Base-by-base conservation (phyloP, 1,140 invertebrate genomes). In the Nymphalis io region DNA sequence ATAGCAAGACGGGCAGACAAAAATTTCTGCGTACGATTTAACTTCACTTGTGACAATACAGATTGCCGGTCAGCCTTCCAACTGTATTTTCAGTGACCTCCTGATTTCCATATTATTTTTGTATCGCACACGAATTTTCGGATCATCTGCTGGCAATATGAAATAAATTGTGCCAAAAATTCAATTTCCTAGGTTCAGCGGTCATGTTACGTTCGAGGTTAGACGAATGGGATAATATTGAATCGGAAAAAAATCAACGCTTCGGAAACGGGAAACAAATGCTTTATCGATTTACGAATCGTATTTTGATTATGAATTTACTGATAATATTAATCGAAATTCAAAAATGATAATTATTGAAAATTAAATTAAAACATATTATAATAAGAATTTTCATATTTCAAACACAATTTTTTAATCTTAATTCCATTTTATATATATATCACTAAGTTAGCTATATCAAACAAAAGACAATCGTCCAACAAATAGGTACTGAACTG, bases 81-180 rank as follows among this genome's bases (percentile, higher is more conserved):
- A 59, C 39, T 59, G n/a, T 40, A 59, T 18, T 59, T 59, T 40
- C 15, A 40, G 16, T 59, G 57, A 59, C 57, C 38, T 20, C n/a
- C 18, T 33, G 57, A 59, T 59, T 59, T 59, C 18, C 57, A 59
- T 59, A 59, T 33, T 33, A 33, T 59, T 59, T 59, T 59, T 27
- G 39, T 59, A 59, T 59, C 33, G 39, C 33, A n/a, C 57, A 20
- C 46, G 46, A 20, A 51, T 71, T 71, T 61, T 42, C 46, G 46
- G 60, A 61, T 71, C 63, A 66, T 71, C 69, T 71, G 63, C 42
- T 59, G 58, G 69, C 57, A 70, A 65, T 70, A 71, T 59, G 63
- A 71, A 71, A 71, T 66, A 71, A 71, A 71, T 71, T 71, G 63
- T 71, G 69, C 57, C 63, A 63, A 71, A 71, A 71, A 66, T 71